Evolutionary conservation across 2,113 vertebrate genomes (phyloP).

Genomic region (Heptranchias perlo): DNA sequence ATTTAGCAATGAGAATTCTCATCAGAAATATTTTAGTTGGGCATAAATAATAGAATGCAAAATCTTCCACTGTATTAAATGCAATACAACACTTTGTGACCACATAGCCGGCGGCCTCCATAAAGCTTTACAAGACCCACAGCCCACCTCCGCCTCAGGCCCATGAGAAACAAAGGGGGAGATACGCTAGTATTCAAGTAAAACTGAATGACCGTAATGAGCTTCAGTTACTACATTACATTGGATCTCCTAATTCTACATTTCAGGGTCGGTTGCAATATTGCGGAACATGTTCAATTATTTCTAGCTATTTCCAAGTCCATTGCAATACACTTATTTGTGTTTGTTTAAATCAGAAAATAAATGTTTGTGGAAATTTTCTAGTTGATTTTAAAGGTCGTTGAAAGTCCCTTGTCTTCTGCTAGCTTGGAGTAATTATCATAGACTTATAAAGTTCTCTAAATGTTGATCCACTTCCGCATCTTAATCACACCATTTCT

Average conservation of each 20-base stretch:
- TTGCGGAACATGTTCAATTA: neutral
- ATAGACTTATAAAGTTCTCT: neutral
- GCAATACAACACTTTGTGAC: neutral
- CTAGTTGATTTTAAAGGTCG: neutral
- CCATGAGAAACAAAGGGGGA: too few species aligned
- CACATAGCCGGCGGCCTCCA: neutral
- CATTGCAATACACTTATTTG: neutral
- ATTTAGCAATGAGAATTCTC: neutral
- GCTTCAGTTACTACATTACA: neutral
- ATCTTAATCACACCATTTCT: neutral
- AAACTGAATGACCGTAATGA: too few species aligned
- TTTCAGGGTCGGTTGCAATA: neutral
- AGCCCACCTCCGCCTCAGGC: too few species aligned
- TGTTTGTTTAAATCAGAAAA: neutral
- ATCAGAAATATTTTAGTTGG: neutral
- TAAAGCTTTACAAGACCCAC: neutral
- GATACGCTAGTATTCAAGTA: too few species aligned
- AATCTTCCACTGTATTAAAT: neutral
- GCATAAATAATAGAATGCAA: neutral
- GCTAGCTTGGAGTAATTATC: neutral
- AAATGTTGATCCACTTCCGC: neutral
- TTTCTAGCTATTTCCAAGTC: neutral
- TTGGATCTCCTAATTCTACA: neutral
- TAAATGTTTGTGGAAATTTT: neutral
- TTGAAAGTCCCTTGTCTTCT: neutral